These are phyloP conservation scores for Rhamnusium bicolor DNA, from an alignment of 2,888 invertebrate genomes.

Conservation along the genomic window DNA sequence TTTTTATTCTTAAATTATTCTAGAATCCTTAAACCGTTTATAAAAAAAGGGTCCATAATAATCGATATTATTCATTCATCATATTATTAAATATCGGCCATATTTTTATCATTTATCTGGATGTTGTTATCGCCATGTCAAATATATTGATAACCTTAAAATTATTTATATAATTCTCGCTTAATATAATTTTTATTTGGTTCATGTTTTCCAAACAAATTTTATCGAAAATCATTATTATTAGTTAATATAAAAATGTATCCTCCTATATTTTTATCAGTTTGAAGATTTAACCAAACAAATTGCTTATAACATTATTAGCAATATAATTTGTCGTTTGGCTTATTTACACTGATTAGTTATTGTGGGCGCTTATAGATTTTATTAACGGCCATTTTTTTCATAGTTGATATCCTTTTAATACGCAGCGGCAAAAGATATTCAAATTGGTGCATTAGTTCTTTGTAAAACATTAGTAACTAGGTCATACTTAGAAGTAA, in stretches of 20 bases:
- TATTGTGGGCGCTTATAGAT: conserved; percentile 37
- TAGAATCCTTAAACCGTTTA: too few species aligned
- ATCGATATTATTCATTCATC: background rate
- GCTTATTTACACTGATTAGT: conserved; percentile 30
- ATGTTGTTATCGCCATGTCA: conserved; percentile 1
- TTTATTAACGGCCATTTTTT: conserved; percentile 43
- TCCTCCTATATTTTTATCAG: conserved; percentile 21
- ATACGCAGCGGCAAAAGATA: conserved; percentile 38
- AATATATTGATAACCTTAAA: conserved; percentile 18
- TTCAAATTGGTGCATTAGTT: background rate
- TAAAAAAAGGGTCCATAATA: background rate
- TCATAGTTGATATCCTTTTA: conserved; percentile 33
- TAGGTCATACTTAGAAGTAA: conserved; percentile 56
- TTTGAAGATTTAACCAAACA: background rate
- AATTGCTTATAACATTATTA: conserved; percentile 17
- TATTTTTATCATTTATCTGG: background rate
- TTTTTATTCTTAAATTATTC: too few species aligned
- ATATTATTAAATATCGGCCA: background rate
- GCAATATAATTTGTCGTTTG: conserved; percentile 35
- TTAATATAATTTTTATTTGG: conserved; percentile 5
- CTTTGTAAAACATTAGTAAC: conserved; percentile 43
- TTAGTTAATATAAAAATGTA: conserved; percentile 8
- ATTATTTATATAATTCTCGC: background rate
- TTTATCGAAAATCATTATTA: conserved; percentile 6
- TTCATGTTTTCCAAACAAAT: conserved; percentile 9